Conservation (phyloP, 2,797 vertebrate species). For the Parambassis ranga region DNA sequence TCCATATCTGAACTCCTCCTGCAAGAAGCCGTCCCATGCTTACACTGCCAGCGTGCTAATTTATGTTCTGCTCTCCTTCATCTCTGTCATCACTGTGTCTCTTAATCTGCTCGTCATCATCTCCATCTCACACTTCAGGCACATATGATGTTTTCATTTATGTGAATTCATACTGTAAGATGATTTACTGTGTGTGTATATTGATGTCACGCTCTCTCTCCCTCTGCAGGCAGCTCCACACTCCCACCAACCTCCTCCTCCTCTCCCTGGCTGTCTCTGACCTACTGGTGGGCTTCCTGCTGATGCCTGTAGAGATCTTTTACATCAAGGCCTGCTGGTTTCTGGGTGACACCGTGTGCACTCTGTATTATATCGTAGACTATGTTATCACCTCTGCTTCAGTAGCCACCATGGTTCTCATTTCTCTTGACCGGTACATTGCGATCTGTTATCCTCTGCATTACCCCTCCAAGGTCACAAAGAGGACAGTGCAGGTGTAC, state of each 20-base stretch:
- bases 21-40: conserved; percentile 10
- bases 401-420: conserved; percentile 48
- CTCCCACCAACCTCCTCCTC: conserved; percentile 54
- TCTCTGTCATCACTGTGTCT: conserved; percentile 37
- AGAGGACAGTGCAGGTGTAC: background rate
- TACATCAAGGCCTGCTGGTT: conserved; percentile 46
- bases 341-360: conserved; percentile 50
- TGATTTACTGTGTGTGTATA: background rate
- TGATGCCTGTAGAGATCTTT: conserved; percentile 51
- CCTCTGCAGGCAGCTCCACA: conserved; percentile 53
- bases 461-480: conserved; percentile 31
- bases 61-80: conserved; percentile 46
- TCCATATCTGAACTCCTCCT: conserved; percentile 9
- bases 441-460: conserved; percentile 53
- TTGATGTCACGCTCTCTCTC: conserved; percentile 9
- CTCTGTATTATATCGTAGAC: conserved; percentile 20
- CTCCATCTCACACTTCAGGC: conserved; percentile 57
- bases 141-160: background rate
- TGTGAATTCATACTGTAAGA: too few relatives aligned
- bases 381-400: conserved; percentile 42
- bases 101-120: conserved; percentile 60
- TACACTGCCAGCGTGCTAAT: conserved; percentile 18
- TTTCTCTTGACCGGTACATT: conserved; percentile 49
- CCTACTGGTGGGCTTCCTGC: conserved; percentile 43
- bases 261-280: conserved; percentile 55